These are phyloP conservation scores for Amphilophus citrinellus DNA, from an alignment of 2,113 vertebrate species.

Conservation along the genomic window DNA sequence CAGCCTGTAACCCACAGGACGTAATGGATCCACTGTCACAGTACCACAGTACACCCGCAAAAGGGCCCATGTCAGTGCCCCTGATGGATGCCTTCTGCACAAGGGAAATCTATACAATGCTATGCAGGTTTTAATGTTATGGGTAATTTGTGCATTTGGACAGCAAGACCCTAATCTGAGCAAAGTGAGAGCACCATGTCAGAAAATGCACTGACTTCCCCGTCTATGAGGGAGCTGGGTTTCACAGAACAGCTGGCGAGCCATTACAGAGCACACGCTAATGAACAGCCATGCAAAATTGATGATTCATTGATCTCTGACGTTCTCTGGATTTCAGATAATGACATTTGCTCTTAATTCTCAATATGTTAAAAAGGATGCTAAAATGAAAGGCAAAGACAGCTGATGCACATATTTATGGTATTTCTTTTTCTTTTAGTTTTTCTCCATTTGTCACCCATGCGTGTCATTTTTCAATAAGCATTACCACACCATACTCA, in stretches of 20 bases:
- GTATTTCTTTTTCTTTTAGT: not conserved
- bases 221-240: conserved; percentile 59
- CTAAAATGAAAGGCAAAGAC: not conserved
- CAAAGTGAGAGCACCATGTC: conserved; percentile 57
- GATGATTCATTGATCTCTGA: conserved; percentile 72
- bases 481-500: not conserved
- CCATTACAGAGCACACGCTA: conserved; percentile 72
- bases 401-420: not conserved
- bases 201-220: conserved; percentile 46
- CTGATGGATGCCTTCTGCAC: not conserved
- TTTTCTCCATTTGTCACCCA: not conserved
- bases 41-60: not conserved
- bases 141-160: conserved; percentile 40
- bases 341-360: conserved; percentile 35
- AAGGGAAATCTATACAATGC: no score
- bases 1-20: not conserved
- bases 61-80: not conserved
- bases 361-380: conserved; percentile 22
- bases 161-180: conserved; percentile 64
- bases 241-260: conserved; percentile 74
- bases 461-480: not conserved
- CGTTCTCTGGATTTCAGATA: conserved; percentile 43
- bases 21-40: not conserved
- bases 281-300: conserved; percentile 78
- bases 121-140: not conserved